Evolutionary conservation across 2,113 vertebrate genomes (phyloP).

Genomic region (Hystrix cristata): DNA sequence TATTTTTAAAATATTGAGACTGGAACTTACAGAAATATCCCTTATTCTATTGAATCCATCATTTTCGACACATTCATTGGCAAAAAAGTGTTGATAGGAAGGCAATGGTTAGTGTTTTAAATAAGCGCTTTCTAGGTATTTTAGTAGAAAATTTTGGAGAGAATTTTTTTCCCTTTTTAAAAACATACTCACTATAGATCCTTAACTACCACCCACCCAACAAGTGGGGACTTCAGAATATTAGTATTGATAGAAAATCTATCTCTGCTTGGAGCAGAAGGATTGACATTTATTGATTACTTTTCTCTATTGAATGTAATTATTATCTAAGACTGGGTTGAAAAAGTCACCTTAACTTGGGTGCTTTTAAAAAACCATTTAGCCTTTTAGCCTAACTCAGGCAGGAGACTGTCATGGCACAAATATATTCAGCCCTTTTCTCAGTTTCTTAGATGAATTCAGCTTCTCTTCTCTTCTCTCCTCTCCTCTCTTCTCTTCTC

Average conservation of each 20-base stretch:
- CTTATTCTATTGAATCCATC: neutral
- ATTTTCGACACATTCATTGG: neutral
- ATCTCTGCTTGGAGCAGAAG: constrained; percentile 51
- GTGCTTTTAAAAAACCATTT: constrained; percentile 32
- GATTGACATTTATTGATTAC: neutral
- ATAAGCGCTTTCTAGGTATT: constrained; percentile 30
- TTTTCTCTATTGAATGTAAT: neutral
- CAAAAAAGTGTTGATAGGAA: neutral
- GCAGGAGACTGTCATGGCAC: neutral
- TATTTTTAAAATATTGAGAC: neutral
- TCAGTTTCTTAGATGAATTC: constrained; percentile 31
- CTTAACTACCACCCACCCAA: neutral
- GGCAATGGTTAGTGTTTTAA: constrained; percentile 23
- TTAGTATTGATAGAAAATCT: constrained; percentile 40
- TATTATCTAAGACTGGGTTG: neutral
- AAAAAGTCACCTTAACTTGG: constrained; percentile 11
- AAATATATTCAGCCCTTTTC: neutral
- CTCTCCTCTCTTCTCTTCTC: neutral
- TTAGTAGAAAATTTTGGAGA: constrained; percentile 34
- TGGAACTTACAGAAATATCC: neutral
- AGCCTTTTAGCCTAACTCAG: neutral
- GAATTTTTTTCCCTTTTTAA: constrained; percentile 22
- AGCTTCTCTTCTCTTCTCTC: too few relatives aligned
- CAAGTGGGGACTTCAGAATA: neutral
- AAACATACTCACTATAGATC: constrained; percentile 34